Percentiles rank a stretch among this genome's conserved stretches.
These are phyloP conservation scores for Oncorhynchus mykiss DNA, from an alignment of 2,113 vertebrate species.

Conservation along the genomic window DNA sequence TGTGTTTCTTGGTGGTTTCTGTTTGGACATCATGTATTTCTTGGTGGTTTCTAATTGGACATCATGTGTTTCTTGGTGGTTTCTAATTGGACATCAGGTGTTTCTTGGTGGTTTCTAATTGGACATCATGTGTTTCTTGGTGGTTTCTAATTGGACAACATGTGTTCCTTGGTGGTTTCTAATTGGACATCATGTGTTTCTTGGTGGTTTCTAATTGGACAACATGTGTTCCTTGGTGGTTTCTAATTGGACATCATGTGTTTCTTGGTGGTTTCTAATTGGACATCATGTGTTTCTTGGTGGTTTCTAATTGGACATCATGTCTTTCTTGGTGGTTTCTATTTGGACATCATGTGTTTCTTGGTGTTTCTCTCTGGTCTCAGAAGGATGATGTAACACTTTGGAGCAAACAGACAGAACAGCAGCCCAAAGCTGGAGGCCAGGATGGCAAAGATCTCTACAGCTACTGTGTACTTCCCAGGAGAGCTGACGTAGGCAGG, in stretches of 20 bases:
- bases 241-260: conserved; percentile 1
- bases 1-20: no score
- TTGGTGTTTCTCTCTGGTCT: conserved; percentile 57
- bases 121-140: no score
- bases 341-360: conserved; percentile 30
- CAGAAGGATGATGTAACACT: conserved; percentile 54
- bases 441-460: conserved; percentile 58
- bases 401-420: conserved; percentile 54
- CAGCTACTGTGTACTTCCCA: conserved; percentile 47
- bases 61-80: no score
- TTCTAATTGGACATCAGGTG: no score
- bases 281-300: no score
- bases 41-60: no score
- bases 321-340: neutral
- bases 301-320: no score
- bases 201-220: neutral
- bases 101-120: no score
- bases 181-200: no score
- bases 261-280: neutral
- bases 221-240: conserved; percentile 26
- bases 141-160: no score
- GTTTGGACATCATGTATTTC: no score
- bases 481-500: conserved; percentile 54
- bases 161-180: no score
- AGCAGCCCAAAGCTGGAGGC: conserved; percentile 58